phyloP scores from a whole-genome alignment of 1,140 invertebrate species.

The Formica selysi region DNA sequence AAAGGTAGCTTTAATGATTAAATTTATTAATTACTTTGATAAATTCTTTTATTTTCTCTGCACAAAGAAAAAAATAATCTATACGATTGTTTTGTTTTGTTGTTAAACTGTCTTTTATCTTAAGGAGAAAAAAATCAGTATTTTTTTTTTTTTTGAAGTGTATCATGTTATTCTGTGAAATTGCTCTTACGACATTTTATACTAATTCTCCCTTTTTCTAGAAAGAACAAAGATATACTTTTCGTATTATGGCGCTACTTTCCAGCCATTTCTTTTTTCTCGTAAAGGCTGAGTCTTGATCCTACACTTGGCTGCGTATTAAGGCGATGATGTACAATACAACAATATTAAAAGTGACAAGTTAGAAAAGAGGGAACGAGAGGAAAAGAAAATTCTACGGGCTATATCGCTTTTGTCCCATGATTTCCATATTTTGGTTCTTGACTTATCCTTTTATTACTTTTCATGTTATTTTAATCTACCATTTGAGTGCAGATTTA shows the following conservation, averaged over 20 bases:
- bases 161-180: conserved; percentile 8
- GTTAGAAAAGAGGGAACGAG: not conserved
- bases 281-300: not conserved
- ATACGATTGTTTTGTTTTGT: not conserved
- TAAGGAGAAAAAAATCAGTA: conserved; percentile 4
- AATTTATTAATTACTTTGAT: too few relatives aligned
- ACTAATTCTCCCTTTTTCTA: not conserved
- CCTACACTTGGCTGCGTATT: conserved; percentile 21
- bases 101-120: not conserved
- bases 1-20: too few relatives aligned
- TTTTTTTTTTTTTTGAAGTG: conserved; percentile 13
- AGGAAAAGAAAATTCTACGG: not conserved
- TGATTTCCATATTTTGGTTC: conserved; percentile 31
- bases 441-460: conserved; percentile 22
- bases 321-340: conserved; percentile 27
- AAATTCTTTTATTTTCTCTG: not conserved
- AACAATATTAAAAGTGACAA: conserved; percentile 18
- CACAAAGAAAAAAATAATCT: not conserved
- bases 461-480: conserved; percentile 30
- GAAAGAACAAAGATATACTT: not conserved
- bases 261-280: conserved; percentile 4
- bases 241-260: not conserved
- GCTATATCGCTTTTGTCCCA: not conserved
- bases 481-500: conserved; percentile 11
- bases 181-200: conserved; percentile 8